Conservation (phyloP, 2,113 vertebrate species). For the Petromus typicus region DNA sequence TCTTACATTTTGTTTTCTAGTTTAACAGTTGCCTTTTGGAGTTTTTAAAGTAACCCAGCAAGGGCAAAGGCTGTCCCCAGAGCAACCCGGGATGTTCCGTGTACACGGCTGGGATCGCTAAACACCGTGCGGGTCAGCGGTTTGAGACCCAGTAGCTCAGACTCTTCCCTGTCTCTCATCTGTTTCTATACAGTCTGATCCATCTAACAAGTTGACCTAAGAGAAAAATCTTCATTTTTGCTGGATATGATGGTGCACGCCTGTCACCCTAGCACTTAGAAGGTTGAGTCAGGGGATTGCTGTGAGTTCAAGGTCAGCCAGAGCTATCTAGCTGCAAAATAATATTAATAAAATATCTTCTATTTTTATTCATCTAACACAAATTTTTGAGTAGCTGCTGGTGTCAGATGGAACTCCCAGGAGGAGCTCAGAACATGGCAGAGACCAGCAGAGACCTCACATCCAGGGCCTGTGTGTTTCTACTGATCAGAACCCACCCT, state of each 20-base stretch:
- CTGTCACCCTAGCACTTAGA: not conserved
- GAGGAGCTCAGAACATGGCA: not conserved
- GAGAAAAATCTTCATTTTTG: not conserved
- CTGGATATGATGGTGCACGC: not conserved
- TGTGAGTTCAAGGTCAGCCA: not conserved
- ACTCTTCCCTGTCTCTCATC: not conserved
- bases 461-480: not conserved
- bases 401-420: not conserved
- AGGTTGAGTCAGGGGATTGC: not conserved
- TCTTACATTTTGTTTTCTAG: not conserved
- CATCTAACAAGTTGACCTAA: not conserved
- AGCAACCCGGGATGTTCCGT: not conserved
- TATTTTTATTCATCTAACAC: not conserved
- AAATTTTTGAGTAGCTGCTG: rapidly evolving
- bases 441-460: not conserved
- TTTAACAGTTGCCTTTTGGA: not conserved
- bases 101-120: not conserved
- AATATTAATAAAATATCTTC: not conserved
- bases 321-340: not conserved
- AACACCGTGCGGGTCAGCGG: not conserved
- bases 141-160: not conserved
- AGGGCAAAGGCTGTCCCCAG: not conserved
- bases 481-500: not conserved
- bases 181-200: not conserved
- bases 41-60: not conserved